Base-by-base conservation (phyloP, 1,140 invertebrate genomes). In the Aphis gossypii region DNA sequence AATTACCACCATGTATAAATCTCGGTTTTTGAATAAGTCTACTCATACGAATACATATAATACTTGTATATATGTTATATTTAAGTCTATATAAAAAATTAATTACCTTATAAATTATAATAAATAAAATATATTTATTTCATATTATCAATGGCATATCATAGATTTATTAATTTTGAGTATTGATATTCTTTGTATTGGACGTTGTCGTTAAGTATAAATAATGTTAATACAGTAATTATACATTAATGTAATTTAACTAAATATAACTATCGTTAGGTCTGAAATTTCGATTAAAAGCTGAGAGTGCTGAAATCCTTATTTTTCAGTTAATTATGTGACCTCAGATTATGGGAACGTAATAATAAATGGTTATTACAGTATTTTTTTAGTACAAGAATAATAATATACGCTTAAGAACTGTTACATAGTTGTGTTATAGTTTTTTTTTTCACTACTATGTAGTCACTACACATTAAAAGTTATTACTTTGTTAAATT, bases 241-340 rank as follows among this genome's bases (percentile, higher is more conserved):
- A 76, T n/a, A 35, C 30, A n/a, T 76, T n/a, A 7, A 76, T n/a
- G 14, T 0, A 35, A n/a, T 20, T n/a, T n/a, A 18, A 14, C 4
- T 68, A 20, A 76, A 76, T n/a, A n/a, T 18, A 76, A 76, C 60
- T 5, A 76, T 76, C 1, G 18, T n/a, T 5, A 5, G 14, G 0
- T 18, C 3, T 4, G 6, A 14, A 18, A 76, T n/a, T 76, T 35
- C 1, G 0, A 76, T n/a, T 14, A 76, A 76, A 76, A n/a, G 0
- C 4, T 20, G 14, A 5, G 2, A 1, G 1, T 76, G 14, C 60
- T 76, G 14, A n/a, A 76, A 0, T 1, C 0, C 30, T 11, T 68
- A 60, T 23, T 30, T 60, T 68, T 68, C 3, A 68, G 9, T 14
- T 30, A n/a, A 8, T 68, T 18, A 2, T 68, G 30, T 14, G 30